Evolutionary conservation across 2,113 vertebrate genomes (phyloP).

Genomic region (Noturus placidus): DNA sequence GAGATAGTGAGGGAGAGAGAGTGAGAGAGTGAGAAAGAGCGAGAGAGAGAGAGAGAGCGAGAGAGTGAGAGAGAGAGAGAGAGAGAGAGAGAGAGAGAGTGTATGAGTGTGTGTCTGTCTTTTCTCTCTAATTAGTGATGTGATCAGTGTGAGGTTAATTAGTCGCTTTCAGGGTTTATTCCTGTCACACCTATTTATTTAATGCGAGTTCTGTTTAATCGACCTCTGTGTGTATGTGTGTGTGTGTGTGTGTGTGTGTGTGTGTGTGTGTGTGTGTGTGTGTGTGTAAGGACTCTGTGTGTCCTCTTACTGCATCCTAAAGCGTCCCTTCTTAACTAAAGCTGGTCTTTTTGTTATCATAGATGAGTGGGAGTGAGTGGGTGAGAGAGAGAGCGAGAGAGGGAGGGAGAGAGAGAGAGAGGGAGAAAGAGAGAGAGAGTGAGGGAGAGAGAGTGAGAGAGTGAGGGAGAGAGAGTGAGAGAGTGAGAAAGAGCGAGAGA

Average conservation of each 20-base stretch:
- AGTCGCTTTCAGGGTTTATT: constrained; percentile 1
- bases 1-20: too few relatives aligned
- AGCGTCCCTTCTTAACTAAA: neutral
- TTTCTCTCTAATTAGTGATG: neutral
- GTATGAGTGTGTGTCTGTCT: constrained; percentile 1
- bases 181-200: constrained; percentile 14
- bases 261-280: neutral
- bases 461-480: too few relatives aligned
- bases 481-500: too few relatives aligned
- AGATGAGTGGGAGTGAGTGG: neutral
- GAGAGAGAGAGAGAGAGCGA: too few relatives aligned
- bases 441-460: too few relatives aligned
- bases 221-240: neutral
- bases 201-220: neutral
- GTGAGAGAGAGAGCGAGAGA: neutral
- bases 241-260: constrained; percentile 18
- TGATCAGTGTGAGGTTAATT: constrained; percentile 19
- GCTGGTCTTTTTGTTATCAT: neutral
- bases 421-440: constrained; percentile 15
- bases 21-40: too few relatives aligned
- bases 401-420: neutral
- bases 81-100: neutral
- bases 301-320: too few relatives aligned
- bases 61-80: neutral
- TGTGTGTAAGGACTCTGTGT: too few relatives aligned